Evolutionary conservation across 2,888 invertebrate genomes (phyloP), one percentile per base, ranked within the genome.

Genomic region (Microctonus brassicae): DNA sequence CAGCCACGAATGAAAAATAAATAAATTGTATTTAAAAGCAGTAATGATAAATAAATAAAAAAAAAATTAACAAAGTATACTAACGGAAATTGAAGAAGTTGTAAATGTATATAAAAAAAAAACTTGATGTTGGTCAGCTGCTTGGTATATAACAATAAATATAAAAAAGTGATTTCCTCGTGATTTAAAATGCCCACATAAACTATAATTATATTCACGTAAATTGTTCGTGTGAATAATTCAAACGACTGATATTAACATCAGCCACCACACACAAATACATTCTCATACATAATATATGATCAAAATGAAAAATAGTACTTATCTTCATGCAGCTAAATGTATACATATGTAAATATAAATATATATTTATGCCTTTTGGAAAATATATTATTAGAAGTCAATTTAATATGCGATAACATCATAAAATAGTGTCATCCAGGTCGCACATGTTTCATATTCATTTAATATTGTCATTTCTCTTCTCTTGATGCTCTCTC

Each of bases 311-410:
- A 58, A 58, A 29, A 58, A 47, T 47, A 7, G 47, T 47, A 47
- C 47, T 47, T 47, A 47, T 47, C 47, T 47, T n/a, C 10, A 29
- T 58, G 20, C 58, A 20, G 10, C 58, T n/a, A 22, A 17, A 47
- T n/a, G 7, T 29, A 29, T 42, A 42, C 3, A 13, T n/a, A 42
- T 42, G n/a, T 7, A 42, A 6, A 11, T 29, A 17, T 52, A 52
- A 20, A 1, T 47, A 58, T 29, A 24, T 26, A 42, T 26, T 42
- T 13, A 22, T 13, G 29, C 24, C 13, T 61, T 24, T 26, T 33
- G 26, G 42, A 33, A 55, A 61, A 53, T 67, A 66, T 71, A 71
- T 71, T 71, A 71, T 71, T 66, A 71, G 66, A 66, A 66, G 66
- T 66, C 61, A 29, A 71, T 71, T 67, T 71, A 34, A 64, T 24